A percentile compares a stretch with the other conserved stretches of the same genome.
Evolutionary conservation across 2,888 invertebrate genomes (phyloP).

Genomic region (Nemapogon koenigi): DNA sequence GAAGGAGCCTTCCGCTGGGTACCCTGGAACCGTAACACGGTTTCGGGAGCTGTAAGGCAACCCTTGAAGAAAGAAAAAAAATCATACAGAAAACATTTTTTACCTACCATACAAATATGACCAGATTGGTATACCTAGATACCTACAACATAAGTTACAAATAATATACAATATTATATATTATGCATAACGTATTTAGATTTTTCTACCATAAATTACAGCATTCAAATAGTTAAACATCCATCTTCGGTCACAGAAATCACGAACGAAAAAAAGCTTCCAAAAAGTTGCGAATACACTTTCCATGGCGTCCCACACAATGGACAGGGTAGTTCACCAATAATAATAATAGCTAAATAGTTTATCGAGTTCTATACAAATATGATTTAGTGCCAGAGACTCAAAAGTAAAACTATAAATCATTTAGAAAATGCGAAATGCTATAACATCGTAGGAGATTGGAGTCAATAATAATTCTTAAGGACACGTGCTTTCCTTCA

Average conservation of each 20-base stretch:
- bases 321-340: constrained; percentile 44
- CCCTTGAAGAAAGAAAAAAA: too few relatives aligned
- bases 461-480: constrained; percentile 35
- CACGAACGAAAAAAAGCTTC: constrained; percentile 37
- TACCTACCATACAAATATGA: too few relatives aligned
- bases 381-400: constrained; percentile 47
- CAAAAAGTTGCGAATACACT: constrained; percentile 28
- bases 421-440: constrained; percentile 42
- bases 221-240: too few relatives aligned
- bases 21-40: too few relatives aligned
- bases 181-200: too few relatives aligned
- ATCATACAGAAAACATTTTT: too few relatives aligned
- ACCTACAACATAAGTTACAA: too few relatives aligned
- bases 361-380: constrained; percentile 58
- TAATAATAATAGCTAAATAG: constrained; percentile 57
- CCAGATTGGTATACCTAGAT: too few relatives aligned
- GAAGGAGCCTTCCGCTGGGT: too few relatives aligned
- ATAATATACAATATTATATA: too few relatives aligned
- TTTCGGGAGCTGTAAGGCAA: too few relatives aligned
- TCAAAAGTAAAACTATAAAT: constrained; percentile 57
- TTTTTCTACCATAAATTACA: too few relatives aligned
- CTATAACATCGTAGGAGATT: constrained; percentile 36
- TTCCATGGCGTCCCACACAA: constrained; percentile 37
- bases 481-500: constrained; percentile 52
- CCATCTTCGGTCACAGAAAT: constrained; percentile 39